Evolutionary conservation across 2,113 vertebrate genomes (phyloP).

Genomic region (Myrmecobius fasciatus): DNA sequence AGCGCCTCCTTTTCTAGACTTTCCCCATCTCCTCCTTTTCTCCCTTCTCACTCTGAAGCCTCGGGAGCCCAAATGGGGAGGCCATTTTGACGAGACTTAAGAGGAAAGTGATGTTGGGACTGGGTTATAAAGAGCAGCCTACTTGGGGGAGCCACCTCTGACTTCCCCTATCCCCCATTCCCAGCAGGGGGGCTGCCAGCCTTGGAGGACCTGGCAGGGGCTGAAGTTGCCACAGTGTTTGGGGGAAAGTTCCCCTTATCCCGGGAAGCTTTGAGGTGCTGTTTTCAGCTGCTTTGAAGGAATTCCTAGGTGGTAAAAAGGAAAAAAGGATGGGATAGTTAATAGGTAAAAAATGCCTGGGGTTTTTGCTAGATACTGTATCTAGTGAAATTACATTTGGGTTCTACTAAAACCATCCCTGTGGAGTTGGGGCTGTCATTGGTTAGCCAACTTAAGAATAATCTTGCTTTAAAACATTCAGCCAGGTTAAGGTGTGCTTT

Average conservation of each 20-base stretch:
- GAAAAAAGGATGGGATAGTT: not conserved
- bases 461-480: constrained; percentile 39
- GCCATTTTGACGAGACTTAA: constrained; percentile 49
- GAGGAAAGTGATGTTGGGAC: constrained; percentile 68
- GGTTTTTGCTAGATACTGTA: not conserved
- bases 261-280: not conserved
- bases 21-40: constrained; percentile 34
- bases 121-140: constrained; percentile 12
- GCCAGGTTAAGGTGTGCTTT: constrained; percentile 23
- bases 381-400: not conserved
- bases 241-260: not conserved
- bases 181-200: not conserved
- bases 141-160: not conserved
- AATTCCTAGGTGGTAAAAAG: not conserved
- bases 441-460: not conserved
- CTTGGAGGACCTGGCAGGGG: not conserved
- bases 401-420: not conserved
- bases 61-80: not conserved
- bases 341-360: not conserved
- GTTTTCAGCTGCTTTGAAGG: not conserved
- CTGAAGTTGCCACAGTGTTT: not conserved
- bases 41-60: constrained; percentile 29
- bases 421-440: constrained; percentile 14
- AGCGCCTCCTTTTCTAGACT: constrained; percentile 45
- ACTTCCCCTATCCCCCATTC: not conserved